Evolutionary conservation across 2,888 invertebrate species (phyloP), one percentile per base, ranked within the genome.

Genomic region (Taphrorychus bicolor): DNA sequence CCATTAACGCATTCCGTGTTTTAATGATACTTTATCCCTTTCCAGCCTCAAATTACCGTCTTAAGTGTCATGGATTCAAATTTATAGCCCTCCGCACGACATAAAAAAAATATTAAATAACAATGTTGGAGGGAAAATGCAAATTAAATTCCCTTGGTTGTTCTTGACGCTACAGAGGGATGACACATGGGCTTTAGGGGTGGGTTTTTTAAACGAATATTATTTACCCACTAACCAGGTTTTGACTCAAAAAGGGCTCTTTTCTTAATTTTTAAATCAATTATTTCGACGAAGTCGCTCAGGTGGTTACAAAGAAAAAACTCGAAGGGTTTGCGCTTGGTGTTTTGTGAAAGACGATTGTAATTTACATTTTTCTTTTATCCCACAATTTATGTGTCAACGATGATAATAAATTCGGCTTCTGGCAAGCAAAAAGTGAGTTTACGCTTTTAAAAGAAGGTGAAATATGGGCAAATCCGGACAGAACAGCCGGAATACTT

Each of bases 301-400:
- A 32, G 3, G 32, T 32, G 3, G 7, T 1, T 32, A 1, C 32
- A n/a, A n/a, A n/a, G 32, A 32, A 32, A 32, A 32, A 32, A 32
- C 32, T 32, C n/a, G n/a, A n/a, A n/a, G n/a, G n/a, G n/a, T n/a
- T n/a, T n/a, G n/a, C n/a, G n/a, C n/a, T 32, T 11, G 32, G 32
- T 32, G 11, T 32, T 32, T 32, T 32, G 9, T 11, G 32, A 32
- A 14, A 45, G 18, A 5, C 9, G 18, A 9, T 45, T 45, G 14
- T 49, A 51, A 59, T 59, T 59, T 59, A 52, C 60, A 60, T 52
- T 60, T 52, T 60, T 51, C 60, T 42, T 60, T 60, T 32, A 18
- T 21, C 21, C 41, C 16, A 41, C 52, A 41, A 52, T 60, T 60
- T 60, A 52, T 60, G 32, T 60, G 60, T 60, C 60, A 60, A 48